These are phyloP conservation scores for Ormyrus rosae DNA, from an alignment of 2,888 invertebrate genomes.

Conservation along the genomic window DNA sequence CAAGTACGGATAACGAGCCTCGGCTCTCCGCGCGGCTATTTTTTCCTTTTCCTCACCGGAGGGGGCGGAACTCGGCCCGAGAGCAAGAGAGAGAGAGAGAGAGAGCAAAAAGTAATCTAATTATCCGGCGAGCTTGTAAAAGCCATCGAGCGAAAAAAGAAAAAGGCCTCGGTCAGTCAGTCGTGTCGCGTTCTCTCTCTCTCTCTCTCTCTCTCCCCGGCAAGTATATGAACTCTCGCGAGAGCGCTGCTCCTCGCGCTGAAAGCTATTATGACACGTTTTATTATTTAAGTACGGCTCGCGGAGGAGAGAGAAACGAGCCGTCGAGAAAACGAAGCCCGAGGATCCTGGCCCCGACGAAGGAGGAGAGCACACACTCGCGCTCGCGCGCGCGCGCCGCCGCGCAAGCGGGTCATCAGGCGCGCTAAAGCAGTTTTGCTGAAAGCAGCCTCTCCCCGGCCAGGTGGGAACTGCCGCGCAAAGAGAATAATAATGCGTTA, in stretches of 20 bases:
- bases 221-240: conserved; percentile 18
- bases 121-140: conserved; percentile 17
- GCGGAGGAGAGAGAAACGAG: background rate
- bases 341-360: no score
- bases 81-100: background rate
- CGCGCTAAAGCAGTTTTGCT: no score
- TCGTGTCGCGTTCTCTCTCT: no score
- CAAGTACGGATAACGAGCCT: conserved; percentile 43
- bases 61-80: background rate
- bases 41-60: background rate
- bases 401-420: no score
- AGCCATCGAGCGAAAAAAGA: no score
- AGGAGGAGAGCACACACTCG: no score
- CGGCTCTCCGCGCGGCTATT: background rate
- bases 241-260: background rate
- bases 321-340: no score
- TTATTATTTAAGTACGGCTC: conserved; percentile 34
- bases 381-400: background rate
- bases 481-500: conserved; percentile 69
- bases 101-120: conserved; percentile 6
- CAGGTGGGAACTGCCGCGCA: conserved; percentile 57
- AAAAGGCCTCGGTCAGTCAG: no score
- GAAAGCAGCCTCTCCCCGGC: background rate
- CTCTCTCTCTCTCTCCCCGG: no score
- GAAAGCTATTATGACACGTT: conserved; percentile 39